Evolutionary conservation across 2,888 invertebrate species (phyloP).

Genomic region (Agrotis ipsilon): DNA sequence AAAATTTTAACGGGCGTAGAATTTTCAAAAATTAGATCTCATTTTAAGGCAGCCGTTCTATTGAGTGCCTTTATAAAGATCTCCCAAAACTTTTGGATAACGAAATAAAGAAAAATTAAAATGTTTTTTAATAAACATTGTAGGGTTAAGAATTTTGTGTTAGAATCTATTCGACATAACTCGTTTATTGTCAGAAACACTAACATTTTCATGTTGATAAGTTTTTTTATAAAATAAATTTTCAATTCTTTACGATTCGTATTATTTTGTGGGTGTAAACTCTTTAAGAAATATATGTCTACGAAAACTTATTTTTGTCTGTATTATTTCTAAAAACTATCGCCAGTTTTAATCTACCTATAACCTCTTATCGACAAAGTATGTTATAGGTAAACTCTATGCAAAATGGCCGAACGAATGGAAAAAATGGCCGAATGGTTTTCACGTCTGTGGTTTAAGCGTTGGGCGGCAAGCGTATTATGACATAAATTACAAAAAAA

Average conservation of each 20-base stretch:
- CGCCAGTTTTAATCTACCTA: too few relatives aligned
- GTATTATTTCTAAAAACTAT: conserved; percentile 45
- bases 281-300: conserved; percentile 83
- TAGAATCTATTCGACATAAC: conserved; percentile 71
- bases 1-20: conserved; percentile 80
- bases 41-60: conserved; percentile 78
- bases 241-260: conserved; percentile 79
- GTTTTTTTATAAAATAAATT: conserved; percentile 81
- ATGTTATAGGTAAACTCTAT: too few relatives aligned
- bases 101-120: conserved; percentile 69
- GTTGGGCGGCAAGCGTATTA: too few relatives aligned
- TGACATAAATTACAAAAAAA: too few relatives aligned
- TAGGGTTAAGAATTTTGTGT: conserved; percentile 72
- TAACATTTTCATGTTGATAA: conserved; percentile 82
- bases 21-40: conserved; percentile 89
- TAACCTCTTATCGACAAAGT: too few relatives aligned
- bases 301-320: conserved; percentile 67
- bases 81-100: conserved; percentile 85
- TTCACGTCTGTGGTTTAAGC: too few relatives aligned
- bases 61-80: conserved; percentile 83
- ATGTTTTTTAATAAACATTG: conserved; percentile 77
- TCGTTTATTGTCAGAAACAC: conserved; percentile 78
- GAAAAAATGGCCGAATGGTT: too few relatives aligned
- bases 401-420: too few relatives aligned
- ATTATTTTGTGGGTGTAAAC: conserved; percentile 82